Evolutionary conservation across 2,888 invertebrate genomes (phyloP).

Genomic region (Parthenolecanium corni): DNA sequence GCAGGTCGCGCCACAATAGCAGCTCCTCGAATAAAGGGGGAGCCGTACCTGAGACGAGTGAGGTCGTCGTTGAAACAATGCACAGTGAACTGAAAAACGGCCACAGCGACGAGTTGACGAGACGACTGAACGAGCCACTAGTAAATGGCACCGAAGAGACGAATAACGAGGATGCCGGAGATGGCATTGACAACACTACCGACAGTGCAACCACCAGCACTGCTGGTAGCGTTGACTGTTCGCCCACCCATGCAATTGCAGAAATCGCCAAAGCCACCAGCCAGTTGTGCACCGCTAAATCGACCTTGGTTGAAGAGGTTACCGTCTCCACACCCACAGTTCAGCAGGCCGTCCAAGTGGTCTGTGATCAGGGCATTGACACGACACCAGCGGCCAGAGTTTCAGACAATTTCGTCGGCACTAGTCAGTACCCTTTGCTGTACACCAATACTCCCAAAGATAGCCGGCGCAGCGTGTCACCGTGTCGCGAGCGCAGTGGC

Average conservation of each 20-base stretch:
- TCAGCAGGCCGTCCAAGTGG: slow-evolving; percentile 31
- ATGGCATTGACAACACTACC: too few species aligned
- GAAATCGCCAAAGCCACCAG: slow-evolving; percentile 33
- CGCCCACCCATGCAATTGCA: slow-evolving; percentile 38
- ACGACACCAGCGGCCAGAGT: slow-evolving; percentile 38
- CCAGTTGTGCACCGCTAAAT: slow-evolving; percentile 27
- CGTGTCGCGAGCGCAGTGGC: slow-evolving; percentile 32
- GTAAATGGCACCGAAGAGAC: not conserved
- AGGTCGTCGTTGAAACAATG: not conserved
- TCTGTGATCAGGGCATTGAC: slow-evolving; percentile 36
- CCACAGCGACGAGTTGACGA: not conserved
- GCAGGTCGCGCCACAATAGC: slow-evolving; percentile 29
- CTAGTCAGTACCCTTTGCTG: slow-evolving; percentile 29
- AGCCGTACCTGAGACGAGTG: not conserved
- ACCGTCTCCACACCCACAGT: not conserved
- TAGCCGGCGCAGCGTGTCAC: slow-evolving; percentile 29
- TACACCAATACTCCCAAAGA: slow-evolving; percentile 22
- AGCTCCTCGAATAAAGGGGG: slow-evolving; percentile 13
- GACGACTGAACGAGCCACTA: too few species aligned
- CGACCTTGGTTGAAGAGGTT: slow-evolving; percentile 10
- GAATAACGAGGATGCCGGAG: not conserved
- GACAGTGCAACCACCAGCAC: not conserved
- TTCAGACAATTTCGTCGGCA: slow-evolving; percentile 34
- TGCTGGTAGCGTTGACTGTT: slow-evolving; percentile 38
- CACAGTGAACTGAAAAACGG: not conserved